Evolutionary conservation across 2,888 invertebrate genomes (phyloP), one percentile per base, ranked within the genome.

Genomic region (Muscina levida): DNA sequence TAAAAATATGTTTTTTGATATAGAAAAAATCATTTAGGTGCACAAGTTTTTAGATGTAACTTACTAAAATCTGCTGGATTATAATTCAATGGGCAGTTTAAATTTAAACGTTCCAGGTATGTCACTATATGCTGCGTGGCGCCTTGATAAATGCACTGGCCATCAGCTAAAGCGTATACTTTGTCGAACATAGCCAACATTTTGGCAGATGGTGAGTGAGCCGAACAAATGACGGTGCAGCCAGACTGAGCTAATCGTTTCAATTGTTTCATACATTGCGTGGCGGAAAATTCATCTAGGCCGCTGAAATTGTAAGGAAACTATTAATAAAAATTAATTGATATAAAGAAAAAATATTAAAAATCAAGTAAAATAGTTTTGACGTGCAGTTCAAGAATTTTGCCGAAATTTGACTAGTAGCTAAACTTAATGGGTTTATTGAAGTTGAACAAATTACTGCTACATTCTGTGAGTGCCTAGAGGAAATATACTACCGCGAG

Each of bases 21-120:
- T n/a, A n/a, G n/a, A n/a, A n/a, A n/a, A n/a, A n/a, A n/a, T n/a
- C n/a, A n/a, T n/a, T n/a, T n/a, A n/a, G n/a, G n/a, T n/a, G 8
- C n/a, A 13, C 46, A 91, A n/a, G n/a, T n/a, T n/a, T n/a, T n/a
- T n/a, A n/a, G n/a, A n/a, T n/a, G n/a, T n/a, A 46, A 91, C 94
- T 93, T 91, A 97, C 97, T 93, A 90, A 97, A 98, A 91, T 98
- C 98, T 3, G 98, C 97, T 0, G 98, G 98, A 90, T 98, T 98
- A 88, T 98, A 97, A 84, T 97, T 97, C 80, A 92, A 93, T 0
- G 98, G 98, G 87, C 98, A 98, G 31, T 95, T 93, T 51, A 98
- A 91, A 44, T 95, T 95, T 65, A 97, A 91, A 10, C 93, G 92
- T 6, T 93, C 91, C 71, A 98, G 91, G 89, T 95, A 98, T 0